Base-by-base conservation (phyloP, 2,888 invertebrate genomes). In the Saturnia japonica region DNA sequence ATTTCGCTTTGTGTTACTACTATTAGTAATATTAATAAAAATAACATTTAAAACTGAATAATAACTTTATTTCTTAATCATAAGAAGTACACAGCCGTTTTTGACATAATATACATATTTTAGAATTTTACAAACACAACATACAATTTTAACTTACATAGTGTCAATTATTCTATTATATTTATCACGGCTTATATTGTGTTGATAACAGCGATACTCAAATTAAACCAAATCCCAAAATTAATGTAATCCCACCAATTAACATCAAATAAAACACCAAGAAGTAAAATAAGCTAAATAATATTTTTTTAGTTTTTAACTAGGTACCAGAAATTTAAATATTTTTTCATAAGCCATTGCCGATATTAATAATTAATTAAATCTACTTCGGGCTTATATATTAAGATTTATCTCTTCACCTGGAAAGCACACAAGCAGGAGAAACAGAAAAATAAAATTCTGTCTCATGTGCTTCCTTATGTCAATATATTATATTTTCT, bases 11-110 rank as follows among this genome's bases (percentile, higher is more conserved):
- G 11, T 54, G n/a, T 11, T 9, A 54, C 22, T 1, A 8, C 8
- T 54, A n/a, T 22, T 8, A 4, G 19, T 25, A 34, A 40, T 22
- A n/a, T 34, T 28, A 45, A 22, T 43, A 45, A 69, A 71, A 68
- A 57, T 1, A 25, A 12, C 22, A 54, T 25, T 43, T 51, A 68
- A 54, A 67, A 45, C 22, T 43, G 43, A 16, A 43, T 45, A 68
- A 67, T 57, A 67, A 42, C 66, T 71, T 69, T 71, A 69, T 71
- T 71, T 60, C 57, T 69, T 91, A 91, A 74, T 83, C 80, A 81
- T 89, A 89, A 83, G 85, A 93, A 92, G 90, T 92, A 93, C 93
- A 93, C 93, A 93, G 93, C 93, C 93, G 88, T 91, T 87, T n/a
- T 88, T 85, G 82, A 85, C 80, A 86, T 57, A 57, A 70, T 28